Conservation (phyloP, 1,140 invertebrate genomes). For the Leucophenga varia region DNA sequence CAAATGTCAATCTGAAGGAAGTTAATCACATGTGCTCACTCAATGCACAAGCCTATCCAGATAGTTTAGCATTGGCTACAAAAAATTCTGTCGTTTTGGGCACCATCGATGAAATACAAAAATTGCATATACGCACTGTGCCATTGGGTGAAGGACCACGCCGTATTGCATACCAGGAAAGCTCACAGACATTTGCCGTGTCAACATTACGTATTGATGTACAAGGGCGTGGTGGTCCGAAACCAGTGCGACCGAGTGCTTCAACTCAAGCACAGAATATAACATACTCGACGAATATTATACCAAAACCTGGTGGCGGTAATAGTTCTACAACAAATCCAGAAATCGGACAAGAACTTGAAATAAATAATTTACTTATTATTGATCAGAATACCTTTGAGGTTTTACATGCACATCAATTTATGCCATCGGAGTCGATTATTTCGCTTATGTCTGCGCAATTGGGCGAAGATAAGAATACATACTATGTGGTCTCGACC, state of each 20-base stretch:
- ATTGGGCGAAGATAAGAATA: conserved; percentile 87
- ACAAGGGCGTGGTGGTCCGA: conserved; percentile 69
- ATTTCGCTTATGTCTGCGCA: conserved; percentile 86
- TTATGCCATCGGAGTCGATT: conserved; percentile 86
- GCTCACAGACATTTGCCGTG: conserved; percentile 92
- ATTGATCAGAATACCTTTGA: conserved; percentile 98
- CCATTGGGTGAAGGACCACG: conserved; percentile 91
- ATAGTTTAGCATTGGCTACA: conserved; percentile 91
- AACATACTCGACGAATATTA: conserved; percentile 58
- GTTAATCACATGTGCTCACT: conserved; percentile 98
- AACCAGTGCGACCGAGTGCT: conserved; percentile 72
- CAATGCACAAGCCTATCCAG: conserved; percentile 91
- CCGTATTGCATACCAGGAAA: conserved; percentile 93
- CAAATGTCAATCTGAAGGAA: conserved; percentile 98
- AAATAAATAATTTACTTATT: conserved; percentile 89
- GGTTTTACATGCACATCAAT: conserved; percentile 86
- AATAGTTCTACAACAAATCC: conserved; percentile 56
- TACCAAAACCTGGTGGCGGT: conserved; percentile 52
- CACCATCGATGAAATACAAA: conserved; percentile 98
- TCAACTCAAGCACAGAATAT: conserved; percentile 71
- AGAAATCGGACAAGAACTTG: conserved; percentile 81
- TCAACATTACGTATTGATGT: conserved; percentile 87
- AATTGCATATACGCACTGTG: conserved; percentile 94
- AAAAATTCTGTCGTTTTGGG: conserved; percentile 94
- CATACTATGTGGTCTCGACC: conserved; percentile 94